Conservation (phyloP, 1,140 invertebrate species). For the Meloidogyne floridensis region DNA sequence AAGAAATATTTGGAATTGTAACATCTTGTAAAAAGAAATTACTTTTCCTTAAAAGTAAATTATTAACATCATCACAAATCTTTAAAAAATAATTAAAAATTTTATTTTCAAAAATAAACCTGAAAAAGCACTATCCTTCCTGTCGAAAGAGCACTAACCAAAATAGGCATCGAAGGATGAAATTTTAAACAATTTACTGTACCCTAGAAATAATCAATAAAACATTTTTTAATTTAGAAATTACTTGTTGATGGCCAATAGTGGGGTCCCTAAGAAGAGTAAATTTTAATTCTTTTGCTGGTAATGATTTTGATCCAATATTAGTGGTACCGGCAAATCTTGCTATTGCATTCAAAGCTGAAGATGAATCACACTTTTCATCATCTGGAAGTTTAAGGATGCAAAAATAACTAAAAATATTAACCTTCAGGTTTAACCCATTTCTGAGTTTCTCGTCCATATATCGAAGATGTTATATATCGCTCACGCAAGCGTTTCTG, state of each 20-base stretch:
- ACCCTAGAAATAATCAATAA: slow-evolving; percentile 33
- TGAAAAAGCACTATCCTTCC: slow-evolving; percentile 42
- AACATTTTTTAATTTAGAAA: background rate
- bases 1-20: slow-evolving; percentile 28
- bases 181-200: slow-evolving; percentile 37
- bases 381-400: slow-evolving; percentile 24
- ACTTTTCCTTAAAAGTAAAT: slow-evolving; percentile 32
- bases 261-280: slow-evolving; percentile 39
- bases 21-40: slow-evolving; percentile 48
- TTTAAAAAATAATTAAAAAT: slow-evolving; percentile 29
- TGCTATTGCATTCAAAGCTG: slow-evolving; percentile 34
- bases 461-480: background rate
- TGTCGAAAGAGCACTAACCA: slow-evolving; percentile 32
- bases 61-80: slow-evolving; percentile 21
- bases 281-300: slow-evolving; percentile 33
- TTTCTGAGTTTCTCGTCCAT: slow-evolving; percentile 1
- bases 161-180: slow-evolving; percentile 48
- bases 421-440: background rate
- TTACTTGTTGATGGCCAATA: slow-evolving; percentile 34
- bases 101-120: slow-evolving; percentile 21
- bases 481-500: background rate
- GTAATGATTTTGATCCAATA: slow-evolving; percentile 25
- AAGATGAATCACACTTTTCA: slow-evolving; percentile 38
- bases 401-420: background rate
- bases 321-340: slow-evolving; percentile 34